Percentiles rank a stretch among this genome's conserved stretches.
Evolutionary conservation across 2,113 vertebrate species (phyloP).

Genomic region (Lampris megalopsis): DNA sequence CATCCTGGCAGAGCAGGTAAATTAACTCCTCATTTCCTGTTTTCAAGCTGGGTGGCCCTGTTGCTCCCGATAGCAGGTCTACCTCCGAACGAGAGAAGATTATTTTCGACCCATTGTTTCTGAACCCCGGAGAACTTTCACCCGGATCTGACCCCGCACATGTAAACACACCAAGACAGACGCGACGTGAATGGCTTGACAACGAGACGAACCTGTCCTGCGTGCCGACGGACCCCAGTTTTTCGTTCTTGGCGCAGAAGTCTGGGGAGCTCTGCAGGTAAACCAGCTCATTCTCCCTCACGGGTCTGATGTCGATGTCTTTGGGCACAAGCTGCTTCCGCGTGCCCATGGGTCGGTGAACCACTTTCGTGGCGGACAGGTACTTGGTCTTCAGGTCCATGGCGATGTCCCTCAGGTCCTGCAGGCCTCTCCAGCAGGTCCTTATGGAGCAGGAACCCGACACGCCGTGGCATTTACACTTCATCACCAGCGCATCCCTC

Average conservation of each 20-base stretch:
- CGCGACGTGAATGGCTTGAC: slow-evolving; percentile 24
- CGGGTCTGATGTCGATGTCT: slow-evolving; percentile 95
- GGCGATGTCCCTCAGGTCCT: slow-evolving; percentile 92
- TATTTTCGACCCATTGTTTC: not conserved
- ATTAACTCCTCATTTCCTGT: slow-evolving; percentile 48
- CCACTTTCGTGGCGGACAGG: slow-evolving; percentile 96
- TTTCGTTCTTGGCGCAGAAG: slow-evolving; percentile 95
- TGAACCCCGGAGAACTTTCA: not conserved
- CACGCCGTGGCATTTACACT: slow-evolving; percentile 98
- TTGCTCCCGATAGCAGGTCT: not conserved
- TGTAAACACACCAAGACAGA: not conserved
- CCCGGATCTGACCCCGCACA: not conserved
- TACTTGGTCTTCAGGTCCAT: slow-evolving; percentile 96
- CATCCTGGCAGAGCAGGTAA: slow-evolving; percentile 59
- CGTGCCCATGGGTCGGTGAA: slow-evolving; percentile 94
- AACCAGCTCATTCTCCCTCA: slow-evolving; percentile 95
- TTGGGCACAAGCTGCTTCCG: slow-evolving; percentile 98
- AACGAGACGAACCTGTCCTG: slow-evolving; percentile 89
- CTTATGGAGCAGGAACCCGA: slow-evolving; percentile 98
- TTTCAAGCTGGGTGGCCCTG: slow-evolving; percentile 14
- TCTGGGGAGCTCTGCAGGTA: slow-evolving; percentile 97
- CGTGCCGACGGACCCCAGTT: slow-evolving; percentile 93
- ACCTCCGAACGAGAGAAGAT: not conserved
- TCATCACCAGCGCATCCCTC: slow-evolving; percentile 92
- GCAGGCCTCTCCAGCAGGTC: slow-evolving; percentile 97